Evolutionary conservation across 1,140 invertebrate species (phyloP).

Genomic region (Lucilia sericata): DNA sequence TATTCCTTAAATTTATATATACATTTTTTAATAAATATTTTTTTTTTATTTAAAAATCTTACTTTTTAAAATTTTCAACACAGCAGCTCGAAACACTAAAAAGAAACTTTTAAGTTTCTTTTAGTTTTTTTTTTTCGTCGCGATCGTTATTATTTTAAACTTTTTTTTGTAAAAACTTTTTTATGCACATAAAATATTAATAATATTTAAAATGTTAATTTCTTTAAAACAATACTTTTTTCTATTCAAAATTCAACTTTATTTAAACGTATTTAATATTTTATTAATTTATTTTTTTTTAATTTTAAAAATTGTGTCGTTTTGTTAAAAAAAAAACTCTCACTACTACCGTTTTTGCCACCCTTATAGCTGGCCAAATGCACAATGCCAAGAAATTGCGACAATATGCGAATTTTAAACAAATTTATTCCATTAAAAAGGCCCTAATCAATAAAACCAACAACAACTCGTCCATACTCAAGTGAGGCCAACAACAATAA

Average conservation of each 20-base stretch:
- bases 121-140: background rate
- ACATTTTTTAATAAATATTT: background rate
- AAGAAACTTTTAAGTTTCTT: constrained; percentile 12
- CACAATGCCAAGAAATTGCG: constrained; percentile 67
- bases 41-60: background rate
- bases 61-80: background rate
- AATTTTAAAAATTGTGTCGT: background rate
- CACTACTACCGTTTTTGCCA: constrained; percentile 21
- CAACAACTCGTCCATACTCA: constrained; percentile 52
- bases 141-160: background rate
- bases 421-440: constrained; percentile 31
- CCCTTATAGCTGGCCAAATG: constrained; percentile 46
- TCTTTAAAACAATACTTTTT: background rate
- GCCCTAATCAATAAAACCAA: constrained; percentile 36
- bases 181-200: background rate
- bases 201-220: constrained; percentile 1
- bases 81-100: background rate
- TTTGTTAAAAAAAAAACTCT: constrained; percentile 14
- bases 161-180: background rate
- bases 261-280: too few species aligned
- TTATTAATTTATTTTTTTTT: background rate
- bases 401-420: constrained; percentile 67
- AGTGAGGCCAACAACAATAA: background rate
- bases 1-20: background rate
- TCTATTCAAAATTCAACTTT: too few species aligned